phyloP scores from a whole-genome alignment of 2,888 invertebrate species.

The Criorhina ranunculi region DNA sequence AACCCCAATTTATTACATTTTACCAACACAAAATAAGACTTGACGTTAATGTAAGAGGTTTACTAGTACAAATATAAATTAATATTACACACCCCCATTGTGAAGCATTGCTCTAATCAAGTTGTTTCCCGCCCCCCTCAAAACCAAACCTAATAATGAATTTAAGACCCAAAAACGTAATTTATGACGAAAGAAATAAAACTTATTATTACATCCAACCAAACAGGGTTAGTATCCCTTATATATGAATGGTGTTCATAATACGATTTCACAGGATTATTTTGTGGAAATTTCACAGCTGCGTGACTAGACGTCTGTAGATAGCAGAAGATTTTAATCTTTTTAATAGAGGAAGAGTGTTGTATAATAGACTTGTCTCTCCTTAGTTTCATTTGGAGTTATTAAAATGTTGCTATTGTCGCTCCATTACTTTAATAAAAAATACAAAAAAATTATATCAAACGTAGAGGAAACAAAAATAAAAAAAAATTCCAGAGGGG shows the following conservation, averaged over 20 bases:
- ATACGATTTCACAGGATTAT: background rate
- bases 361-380: too few species aligned
- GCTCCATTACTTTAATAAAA: too few species aligned
- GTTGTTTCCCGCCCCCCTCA: background rate
- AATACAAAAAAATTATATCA: too few species aligned
- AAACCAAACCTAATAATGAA: background rate
- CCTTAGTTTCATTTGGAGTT: too few species aligned
- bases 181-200: background rate
- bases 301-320: background rate
- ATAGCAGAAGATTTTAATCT: background rate
- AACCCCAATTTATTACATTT: too few species aligned
- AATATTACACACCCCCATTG: background rate
- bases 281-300: background rate
- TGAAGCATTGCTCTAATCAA: background rate
- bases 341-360: background rate
- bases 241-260: background rate
- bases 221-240: background rate
- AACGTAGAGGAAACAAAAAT: too few species aligned
- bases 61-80: background rate
- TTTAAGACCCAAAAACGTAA: background rate
- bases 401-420: too few species aligned
- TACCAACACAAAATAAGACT: too few species aligned
- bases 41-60: background rate
- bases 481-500: too few species aligned
- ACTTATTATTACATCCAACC: background rate